Conservation (phyloP, 1,140 invertebrate species). For the Zaprionus inermis region DNA sequence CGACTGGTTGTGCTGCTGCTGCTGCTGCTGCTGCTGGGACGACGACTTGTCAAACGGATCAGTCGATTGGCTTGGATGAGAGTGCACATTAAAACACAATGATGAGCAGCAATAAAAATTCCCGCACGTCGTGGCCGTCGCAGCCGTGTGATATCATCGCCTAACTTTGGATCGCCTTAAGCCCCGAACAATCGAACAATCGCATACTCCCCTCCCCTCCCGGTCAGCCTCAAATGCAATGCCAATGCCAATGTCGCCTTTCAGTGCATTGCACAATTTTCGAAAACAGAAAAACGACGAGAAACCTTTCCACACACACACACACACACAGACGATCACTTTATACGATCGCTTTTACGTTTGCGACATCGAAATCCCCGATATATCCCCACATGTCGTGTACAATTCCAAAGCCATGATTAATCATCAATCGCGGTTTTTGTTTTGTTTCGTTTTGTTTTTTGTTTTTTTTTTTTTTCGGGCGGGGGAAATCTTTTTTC, state of each 20-base stretch:
- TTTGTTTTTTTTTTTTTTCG: not conserved
- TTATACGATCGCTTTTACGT: not conserved
- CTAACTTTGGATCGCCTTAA: conserved; percentile 57
- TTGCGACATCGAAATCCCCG: not conserved
- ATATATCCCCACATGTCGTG: not conserved
- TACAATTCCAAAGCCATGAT: conserved; percentile 6
- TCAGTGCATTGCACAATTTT: conserved; percentile 33
- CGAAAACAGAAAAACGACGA: conserved; percentile 28
- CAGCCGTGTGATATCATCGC: conserved; percentile 67
- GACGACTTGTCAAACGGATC: conserved; percentile 5
- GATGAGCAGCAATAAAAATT: conserved; percentile 78
- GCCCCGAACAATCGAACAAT: conserved; percentile 1
- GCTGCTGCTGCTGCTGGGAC: too few relatives aligned
- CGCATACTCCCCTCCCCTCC: too few relatives aligned
- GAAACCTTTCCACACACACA: conserved; percentile 16
- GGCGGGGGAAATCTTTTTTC: conserved; percentile 1
- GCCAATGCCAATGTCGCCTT: conserved; percentile 46
- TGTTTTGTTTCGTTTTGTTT: conserved; percentile 12
- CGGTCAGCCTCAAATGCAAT: conserved; percentile 28
- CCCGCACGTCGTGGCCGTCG: conserved; percentile 56
- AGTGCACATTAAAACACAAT: conserved; percentile 52
- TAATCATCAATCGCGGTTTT: conserved; percentile 20
- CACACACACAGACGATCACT: conserved; percentile 1
- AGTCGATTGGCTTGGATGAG: conserved; percentile 29
- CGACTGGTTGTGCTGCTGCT: conserved; percentile 31